Conservation (phyloP, 2,113 vertebrate genomes). For the Cryptomyrus ogoouensis region DNA sequence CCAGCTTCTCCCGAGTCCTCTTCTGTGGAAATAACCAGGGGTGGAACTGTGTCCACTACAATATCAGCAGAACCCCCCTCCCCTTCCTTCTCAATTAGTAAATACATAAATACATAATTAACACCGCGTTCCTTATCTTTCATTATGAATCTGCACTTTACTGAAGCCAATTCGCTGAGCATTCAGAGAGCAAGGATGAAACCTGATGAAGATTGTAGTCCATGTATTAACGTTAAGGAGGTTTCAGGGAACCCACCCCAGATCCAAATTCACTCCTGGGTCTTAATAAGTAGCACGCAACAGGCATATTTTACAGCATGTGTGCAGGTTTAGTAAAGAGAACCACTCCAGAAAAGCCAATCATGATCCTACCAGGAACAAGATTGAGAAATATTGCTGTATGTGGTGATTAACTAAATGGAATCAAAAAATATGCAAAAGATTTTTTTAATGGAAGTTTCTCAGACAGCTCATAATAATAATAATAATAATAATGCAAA, state of each 20-base stretch:
- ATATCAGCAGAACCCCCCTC: too few species aligned
- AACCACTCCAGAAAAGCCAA: neutral
- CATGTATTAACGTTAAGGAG: too few species aligned
- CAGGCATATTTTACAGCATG: neutral
- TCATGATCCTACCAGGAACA: neutral
- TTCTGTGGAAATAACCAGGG: constrained; percentile 61
- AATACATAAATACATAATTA: too few species aligned
- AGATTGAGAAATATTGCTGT: neutral
- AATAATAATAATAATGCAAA: neutral
- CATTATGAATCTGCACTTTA: too few species aligned
- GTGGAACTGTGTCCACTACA: too few species aligned
- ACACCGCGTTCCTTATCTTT: too few species aligned
- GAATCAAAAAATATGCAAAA: neutral
- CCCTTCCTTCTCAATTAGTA: too few species aligned
- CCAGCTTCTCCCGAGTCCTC: constrained; percentile 92
- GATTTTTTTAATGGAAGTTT: neutral
- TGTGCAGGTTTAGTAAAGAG: neutral
- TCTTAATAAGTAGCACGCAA: neutral
- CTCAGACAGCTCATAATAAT: neutral
- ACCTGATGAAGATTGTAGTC: too few species aligned
- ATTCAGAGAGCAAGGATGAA: too few species aligned
- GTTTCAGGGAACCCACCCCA: neutral
- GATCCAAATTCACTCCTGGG: neutral
- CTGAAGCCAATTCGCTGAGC: too few species aligned
- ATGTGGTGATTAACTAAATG: neutral